Evolutionary conservation across 2,888 invertebrate genomes (phyloP), one percentile per base, ranked within the genome.

Genomic region (Cheilosia variabilis): DNA sequence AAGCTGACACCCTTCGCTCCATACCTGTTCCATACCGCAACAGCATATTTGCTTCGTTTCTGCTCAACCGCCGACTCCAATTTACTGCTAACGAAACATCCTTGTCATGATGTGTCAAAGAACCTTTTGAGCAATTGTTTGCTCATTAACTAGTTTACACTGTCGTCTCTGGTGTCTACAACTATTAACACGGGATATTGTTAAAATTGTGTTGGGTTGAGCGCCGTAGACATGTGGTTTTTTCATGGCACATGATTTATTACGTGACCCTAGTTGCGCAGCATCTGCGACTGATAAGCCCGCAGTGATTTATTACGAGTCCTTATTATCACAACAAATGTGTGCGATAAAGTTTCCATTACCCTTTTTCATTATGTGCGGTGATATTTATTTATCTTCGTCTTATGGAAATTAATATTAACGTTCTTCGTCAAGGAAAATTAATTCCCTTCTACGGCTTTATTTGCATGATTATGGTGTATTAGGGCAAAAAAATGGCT

Each of bases 131-230:
- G 63, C 77, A 66, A 82, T 77, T 77, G 82, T 78, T 83, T 78
- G 82, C 66, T 77, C 77, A 77, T 82, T 82, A 71, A 82, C 81
- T 60, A 60, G 65, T 77, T 77, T 82, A 65, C 81, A 77, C 58
- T 45, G 69, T 17, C 76, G 58, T 81, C 65, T 55, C 41, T 31
- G 47, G 53, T 53, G 53, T 43, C 55, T 43, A 17, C 53, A 68
- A 55, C 53, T 68, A 68, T 68, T 68, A 53, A 55, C 55, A 27
- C 41, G 4, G 62, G 62, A 62, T 45, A 68, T 37, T n/a, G n/a
- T n/a, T n/a, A n/a, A n/a, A n/a, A n/a, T n/a, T 52, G 37, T 17
- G 10, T 50, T 3, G 17, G 17, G 41, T 27, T 19, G 13, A 31
- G 55, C 53, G 53, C 24, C 37, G 37, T 37, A 68, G 66, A 68